Evolutionary conservation across 2,113 vertebrate genomes (phyloP), one percentile per base, ranked within the genome.

Genomic region (Potamarius usumacintae): DNA sequence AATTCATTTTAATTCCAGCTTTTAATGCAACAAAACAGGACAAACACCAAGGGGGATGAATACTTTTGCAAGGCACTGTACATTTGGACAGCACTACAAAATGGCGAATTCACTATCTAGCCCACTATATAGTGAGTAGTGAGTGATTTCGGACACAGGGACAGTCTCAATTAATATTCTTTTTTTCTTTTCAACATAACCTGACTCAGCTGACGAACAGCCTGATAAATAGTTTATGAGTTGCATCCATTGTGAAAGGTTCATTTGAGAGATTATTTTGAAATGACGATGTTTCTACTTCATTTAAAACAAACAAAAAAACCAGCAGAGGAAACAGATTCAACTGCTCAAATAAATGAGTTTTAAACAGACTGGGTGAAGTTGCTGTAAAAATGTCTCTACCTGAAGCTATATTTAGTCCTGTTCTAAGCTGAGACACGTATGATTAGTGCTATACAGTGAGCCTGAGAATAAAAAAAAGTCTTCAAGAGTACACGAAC

Each of bases 351-450:
- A 53, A 8, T 11, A 30, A 55, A 25, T 20, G 17, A 77, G 7
- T 77, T 27, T n/a, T 20, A 85, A 62, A 18, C 42, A 58, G 30
- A 60, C 15, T 60, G 42, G 52, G 52, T 71, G 14, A 72, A 55
- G 18, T n/a, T 5, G 25, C 10, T n/a, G 50, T 2, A 55, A 58
- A 42, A 22, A 57, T 22, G 42, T 25, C 11, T 1, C 53, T 20
- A 62, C 62, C 20, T 76, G 34, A 76, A 50, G 11, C 69, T 85
- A 60, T 84, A 72, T 85, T 60, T 76, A 85, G 53, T 25, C 18
- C 3, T 63, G 42, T 27, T 18, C 30, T 34, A 53, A 42, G 53
- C 27, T 27, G 50, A 72, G 65, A 60, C 63, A 10, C 17, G 7
- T 27, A 30, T 48, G 53, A 60, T 71, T 30, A 20, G 7, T 48